Conservation (phyloP, 2,888 invertebrate species). For the Agrilus mali region DNA sequence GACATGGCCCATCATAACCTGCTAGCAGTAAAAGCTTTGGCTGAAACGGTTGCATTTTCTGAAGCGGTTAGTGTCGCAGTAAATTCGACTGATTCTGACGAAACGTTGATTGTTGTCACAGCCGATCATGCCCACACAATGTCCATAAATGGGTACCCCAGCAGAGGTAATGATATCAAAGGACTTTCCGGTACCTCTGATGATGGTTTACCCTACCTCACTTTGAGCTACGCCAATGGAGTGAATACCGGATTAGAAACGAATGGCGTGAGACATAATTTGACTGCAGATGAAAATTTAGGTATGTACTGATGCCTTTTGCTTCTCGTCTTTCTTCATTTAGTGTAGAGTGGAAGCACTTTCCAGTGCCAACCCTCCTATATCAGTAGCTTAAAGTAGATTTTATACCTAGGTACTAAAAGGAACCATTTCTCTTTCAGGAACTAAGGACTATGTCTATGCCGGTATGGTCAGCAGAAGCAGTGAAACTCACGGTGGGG, state of each 20-base stretch:
- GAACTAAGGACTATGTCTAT: too few relatives aligned
- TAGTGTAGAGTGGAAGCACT: too few relatives aligned
- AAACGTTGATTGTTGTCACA: constrained; percentile 65
- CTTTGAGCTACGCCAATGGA: constrained; percentile 58
- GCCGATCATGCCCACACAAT: constrained; percentile 71
- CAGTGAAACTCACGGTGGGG: constrained; percentile 33
- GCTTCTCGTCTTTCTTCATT: too few relatives aligned
- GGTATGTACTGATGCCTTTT: constrained; percentile 19
- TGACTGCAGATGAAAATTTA: constrained; percentile 34
- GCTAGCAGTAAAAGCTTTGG: constrained; percentile 52
- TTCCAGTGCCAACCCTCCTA: too few relatives aligned
- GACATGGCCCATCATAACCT: constrained; percentile 66
- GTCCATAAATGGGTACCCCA: constrained; percentile 63
- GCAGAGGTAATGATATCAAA: constrained; percentile 47
- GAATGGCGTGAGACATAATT: constrained; percentile 42
- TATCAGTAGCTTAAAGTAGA: too few relatives aligned
- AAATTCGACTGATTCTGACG: constrained; percentile 44
- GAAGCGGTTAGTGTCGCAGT: constrained; percentile 44
- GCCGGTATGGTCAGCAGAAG: too few relatives aligned
- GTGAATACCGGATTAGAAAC: constrained; percentile 40
- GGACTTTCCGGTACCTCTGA: constrained; percentile 37
- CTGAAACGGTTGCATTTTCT: constrained; percentile 66
- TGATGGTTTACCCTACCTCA: constrained; percentile 49
- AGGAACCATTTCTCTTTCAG: too few relatives aligned
- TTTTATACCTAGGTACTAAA: too few relatives aligned